Evolutionary conservation across 2,113 vertebrate species (phyloP).

Genomic region (Oenanthe melanoleuca): DNA sequence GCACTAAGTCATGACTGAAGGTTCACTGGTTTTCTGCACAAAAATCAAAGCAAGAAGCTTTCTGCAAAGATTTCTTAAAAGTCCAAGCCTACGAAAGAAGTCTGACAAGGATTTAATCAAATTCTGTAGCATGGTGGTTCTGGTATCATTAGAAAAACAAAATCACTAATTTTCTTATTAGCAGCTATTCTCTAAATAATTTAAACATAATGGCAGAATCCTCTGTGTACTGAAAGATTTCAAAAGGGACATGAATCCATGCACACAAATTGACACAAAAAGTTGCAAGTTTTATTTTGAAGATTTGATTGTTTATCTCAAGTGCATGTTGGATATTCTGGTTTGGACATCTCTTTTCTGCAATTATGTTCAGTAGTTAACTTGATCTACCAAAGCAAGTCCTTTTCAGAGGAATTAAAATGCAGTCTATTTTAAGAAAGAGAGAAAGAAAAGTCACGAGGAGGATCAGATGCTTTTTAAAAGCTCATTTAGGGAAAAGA

Average conservation of each 20-base stretch:
- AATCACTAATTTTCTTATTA: neutral
- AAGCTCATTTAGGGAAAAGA: neutral
- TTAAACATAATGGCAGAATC: neutral
- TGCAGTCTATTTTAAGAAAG: neutral
- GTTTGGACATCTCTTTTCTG: neutral
- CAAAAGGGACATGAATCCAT: neutral
- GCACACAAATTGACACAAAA: neutral
- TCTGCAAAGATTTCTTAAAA: neutral
- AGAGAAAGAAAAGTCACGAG: neutral
- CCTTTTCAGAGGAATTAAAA: neutral
- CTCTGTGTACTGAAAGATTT: neutral
- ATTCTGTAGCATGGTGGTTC: neutral
- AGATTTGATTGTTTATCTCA: neutral
- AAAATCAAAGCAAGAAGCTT: neutral
- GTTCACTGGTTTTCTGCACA: neutral
- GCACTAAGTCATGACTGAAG: neutral
- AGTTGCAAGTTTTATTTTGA: neutral
- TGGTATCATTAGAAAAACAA: neutral
- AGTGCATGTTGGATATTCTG: neutral
- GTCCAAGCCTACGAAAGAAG: neutral
- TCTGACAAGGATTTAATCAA: neutral
- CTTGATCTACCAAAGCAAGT: neutral
- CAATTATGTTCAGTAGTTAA: neutral
- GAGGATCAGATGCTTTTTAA: neutral
- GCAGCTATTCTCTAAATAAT: neutral